These are phyloP conservation scores for Eledone cirrhosa DNA, from an alignment of 2,888 invertebrate species.

Conservation along the genomic window DNA sequence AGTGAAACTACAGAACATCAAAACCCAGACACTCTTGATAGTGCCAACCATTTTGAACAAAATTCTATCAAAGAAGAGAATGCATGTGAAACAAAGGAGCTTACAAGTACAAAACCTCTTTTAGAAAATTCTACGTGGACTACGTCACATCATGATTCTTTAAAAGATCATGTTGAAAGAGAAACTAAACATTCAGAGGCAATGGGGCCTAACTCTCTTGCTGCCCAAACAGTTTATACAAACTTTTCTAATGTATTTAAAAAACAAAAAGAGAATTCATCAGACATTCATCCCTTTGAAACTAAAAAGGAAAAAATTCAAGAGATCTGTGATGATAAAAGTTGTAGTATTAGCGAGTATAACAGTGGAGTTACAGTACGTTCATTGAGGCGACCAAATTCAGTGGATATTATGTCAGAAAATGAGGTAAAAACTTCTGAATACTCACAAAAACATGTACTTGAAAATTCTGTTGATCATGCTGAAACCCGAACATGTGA, in stretches of 20 bases:
- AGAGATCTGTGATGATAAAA: conserved; percentile 21
- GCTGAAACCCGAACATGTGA: neutral
- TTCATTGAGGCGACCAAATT: neutral
- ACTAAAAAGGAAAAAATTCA: conserved; percentile 15
- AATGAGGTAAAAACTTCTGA: conserved; percentile 1
- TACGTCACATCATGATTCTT: neutral
- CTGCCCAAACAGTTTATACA: neutral
- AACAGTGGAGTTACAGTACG: neutral
- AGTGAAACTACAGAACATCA: conserved; percentile 28
- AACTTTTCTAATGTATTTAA: conserved; percentile 26
- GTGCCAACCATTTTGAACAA: conserved; percentile 8
- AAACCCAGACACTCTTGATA: conserved; percentile 24
- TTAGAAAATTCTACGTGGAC: conserved; percentile 15
- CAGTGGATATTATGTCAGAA: neutral
- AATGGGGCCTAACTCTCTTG: conserved; percentile 1
- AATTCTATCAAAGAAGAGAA: conserved; percentile 3
- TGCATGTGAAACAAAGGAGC: conserved; percentile 17
- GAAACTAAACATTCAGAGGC: neutral
- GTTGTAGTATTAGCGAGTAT: neutral
- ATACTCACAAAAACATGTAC: conserved; percentile 22
- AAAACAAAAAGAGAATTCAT: conserved; percentile 21
- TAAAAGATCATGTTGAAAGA: conserved; percentile 8
- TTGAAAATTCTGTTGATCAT: conserved; percentile 25
- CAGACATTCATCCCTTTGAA: conserved; percentile 17
- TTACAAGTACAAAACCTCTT: neutral